Percentiles rank a stretch among this genome's conserved stretches.
These are phyloP conservation scores for Heliconius nattereri DNA, from an alignment of 1,140 invertebrate genomes.

Conservation along the genomic window DNA sequence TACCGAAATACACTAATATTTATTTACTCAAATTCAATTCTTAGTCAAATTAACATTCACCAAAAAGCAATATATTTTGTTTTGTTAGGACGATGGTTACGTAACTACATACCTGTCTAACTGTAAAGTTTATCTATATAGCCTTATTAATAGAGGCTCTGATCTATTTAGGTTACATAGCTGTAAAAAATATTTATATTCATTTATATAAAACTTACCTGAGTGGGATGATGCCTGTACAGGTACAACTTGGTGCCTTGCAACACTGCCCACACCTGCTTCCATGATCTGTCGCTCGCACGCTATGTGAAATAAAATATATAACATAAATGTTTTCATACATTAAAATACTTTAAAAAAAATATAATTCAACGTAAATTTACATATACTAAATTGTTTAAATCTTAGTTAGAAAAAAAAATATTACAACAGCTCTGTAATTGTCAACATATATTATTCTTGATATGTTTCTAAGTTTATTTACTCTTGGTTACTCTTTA, in stretches of 20 bases:
- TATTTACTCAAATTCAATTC: no score
- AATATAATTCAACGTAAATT: no score
- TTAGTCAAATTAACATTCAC: no score
- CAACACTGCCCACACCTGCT: conserved; percentile 78
- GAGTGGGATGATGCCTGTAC: conserved; percentile 76
- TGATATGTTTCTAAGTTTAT: no score
- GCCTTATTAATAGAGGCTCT: background rate
- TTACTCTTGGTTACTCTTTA: no score
- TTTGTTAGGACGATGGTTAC: background rate
- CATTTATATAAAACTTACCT: conserved; percentile 62
- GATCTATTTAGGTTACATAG: background rate
- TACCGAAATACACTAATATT: no score
- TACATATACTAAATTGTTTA: no score
- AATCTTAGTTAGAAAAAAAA: no score
- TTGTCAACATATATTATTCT: no score
- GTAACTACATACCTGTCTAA: background rate
- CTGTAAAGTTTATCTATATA: background rate
- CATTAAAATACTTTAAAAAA: no score
- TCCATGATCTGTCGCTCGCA: conserved; percentile 80
- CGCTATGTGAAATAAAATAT: conserved; percentile 53
- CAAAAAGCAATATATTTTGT: background rate
- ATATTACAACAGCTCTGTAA: no score
- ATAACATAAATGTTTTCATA: background rate
- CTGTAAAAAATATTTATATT: background rate
- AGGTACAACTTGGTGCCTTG: conserved; percentile 78